Percentiles rank a stretch among this genome's conserved stretches.
Conservation (phyloP, 2,113 vertebrate genomes). For the Ophthalmolycus amberensis region DNA sequence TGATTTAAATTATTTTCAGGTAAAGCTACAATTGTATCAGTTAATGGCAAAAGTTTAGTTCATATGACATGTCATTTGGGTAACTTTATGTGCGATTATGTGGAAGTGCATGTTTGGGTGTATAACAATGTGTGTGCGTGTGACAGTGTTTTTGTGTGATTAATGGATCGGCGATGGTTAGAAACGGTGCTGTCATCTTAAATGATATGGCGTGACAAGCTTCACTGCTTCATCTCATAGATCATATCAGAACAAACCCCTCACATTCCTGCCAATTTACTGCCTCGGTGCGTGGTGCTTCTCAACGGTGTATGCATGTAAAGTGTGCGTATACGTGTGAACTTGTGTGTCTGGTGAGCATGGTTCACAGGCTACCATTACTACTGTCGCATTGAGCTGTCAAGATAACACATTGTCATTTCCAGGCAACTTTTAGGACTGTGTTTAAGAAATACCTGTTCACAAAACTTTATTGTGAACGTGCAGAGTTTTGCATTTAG, state of each 20-base stretch:
- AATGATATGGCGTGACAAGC: constrained; percentile 67
- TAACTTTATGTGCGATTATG: constrained; percentile 11
- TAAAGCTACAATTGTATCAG: constrained; percentile 4
- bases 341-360: constrained; percentile 6
- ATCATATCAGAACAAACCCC: constrained; percentile 67
- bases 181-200: constrained; percentile 65
- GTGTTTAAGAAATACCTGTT: not conserved
- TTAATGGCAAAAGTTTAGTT: constrained; percentile 24
- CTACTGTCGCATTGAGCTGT: constrained; percentile 3
- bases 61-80: constrained; percentile 18
- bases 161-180: constrained; percentile 63
- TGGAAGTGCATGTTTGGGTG: constrained; percentile 12
- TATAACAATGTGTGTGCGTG: constrained; percentile 15
- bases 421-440: not conserved
- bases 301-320: constrained; percentile 24
- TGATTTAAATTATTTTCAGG: not conserved
- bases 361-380: constrained; percentile 6
- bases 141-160: constrained; percentile 61
- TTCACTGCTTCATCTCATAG: constrained; percentile 66
- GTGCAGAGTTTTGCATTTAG: not conserved
- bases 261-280: constrained; percentile 70
- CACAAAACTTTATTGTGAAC: not conserved
- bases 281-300: constrained; percentile 52
- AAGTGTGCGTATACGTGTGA: constrained; percentile 1
- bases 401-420: not conserved